Percentiles rank a stretch among this genome's conserved stretches.
phyloP scores from a whole-genome alignment of 2,797 vertebrate genomes.

The Mareca strepera region DNA sequence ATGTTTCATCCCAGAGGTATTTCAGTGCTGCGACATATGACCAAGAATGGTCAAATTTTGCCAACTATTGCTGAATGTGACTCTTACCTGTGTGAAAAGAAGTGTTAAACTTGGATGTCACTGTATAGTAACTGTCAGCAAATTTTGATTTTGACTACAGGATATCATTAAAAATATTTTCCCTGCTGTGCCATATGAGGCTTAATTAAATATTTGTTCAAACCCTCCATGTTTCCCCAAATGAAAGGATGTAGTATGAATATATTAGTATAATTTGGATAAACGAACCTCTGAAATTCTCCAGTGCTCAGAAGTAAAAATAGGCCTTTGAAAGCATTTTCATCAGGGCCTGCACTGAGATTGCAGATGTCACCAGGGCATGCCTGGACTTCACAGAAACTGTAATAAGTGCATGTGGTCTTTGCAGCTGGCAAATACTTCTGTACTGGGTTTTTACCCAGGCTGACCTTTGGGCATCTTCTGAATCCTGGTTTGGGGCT shows the following conservation, averaged over 20 bases:
- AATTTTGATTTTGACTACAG: conserved; percentile 8
- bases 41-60: not conserved
- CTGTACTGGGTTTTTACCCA: not conserved
- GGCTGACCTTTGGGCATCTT: not conserved
- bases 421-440: not conserved
- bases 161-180: conserved; percentile 48
- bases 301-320: not conserved
- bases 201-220: conserved; percentile 52
- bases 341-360: not conserved
- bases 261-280: not conserved
- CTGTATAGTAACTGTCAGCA: conserved; percentile 2
- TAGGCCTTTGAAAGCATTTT: not conserved
- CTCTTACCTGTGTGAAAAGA: not conserved
- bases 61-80: not conserved
- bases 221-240: not conserved
- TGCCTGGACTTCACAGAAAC: not conserved
- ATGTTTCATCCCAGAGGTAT: not conserved
- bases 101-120: not conserved
- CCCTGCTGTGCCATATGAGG: conserved; percentile 7
- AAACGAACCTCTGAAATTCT: not conserved
- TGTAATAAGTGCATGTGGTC: not conserved
- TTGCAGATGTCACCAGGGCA: not conserved
- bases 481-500: not conserved
- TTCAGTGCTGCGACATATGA: not conserved
- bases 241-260: not conserved